Conservation (phyloP, 2,113 vertebrate genomes). For the Burhinus bistriatus region DNA sequence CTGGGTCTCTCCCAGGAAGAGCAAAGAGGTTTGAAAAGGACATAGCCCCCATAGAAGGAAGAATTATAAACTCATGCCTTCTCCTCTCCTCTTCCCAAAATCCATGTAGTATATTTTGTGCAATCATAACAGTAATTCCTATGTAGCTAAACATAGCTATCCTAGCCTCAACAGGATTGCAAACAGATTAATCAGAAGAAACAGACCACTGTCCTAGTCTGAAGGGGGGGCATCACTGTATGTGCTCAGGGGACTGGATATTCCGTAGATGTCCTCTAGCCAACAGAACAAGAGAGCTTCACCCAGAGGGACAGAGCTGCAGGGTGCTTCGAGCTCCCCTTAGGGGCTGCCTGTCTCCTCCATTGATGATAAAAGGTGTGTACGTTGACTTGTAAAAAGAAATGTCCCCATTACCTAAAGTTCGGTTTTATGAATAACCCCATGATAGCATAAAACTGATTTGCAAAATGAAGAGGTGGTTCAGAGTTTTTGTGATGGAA, state of each 20-base stretch:
- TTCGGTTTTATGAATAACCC: not conserved
- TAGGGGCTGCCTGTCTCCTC: not conserved
- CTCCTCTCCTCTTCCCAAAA: not conserved
- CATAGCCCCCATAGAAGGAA: not conserved
- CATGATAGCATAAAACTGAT: not conserved
- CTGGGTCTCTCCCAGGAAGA: not conserved
- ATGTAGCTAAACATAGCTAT: not conserved
- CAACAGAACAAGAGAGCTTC: not conserved
- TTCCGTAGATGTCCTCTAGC: not conserved
- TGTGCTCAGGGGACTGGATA: not conserved
- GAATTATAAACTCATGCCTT: not conserved
- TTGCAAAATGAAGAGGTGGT: not conserved
- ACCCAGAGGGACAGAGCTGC: not conserved
- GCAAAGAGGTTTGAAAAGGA: not conserved
- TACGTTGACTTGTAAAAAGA: not conserved
- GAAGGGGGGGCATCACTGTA: not conserved
- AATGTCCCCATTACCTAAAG: not conserved
- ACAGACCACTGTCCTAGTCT: rapidly evolving
- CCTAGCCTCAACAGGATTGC: not conserved
- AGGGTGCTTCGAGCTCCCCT: not conserved
- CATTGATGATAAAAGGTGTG: not conserved
- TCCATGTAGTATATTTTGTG: not conserved
- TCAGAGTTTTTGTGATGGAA: not conserved
- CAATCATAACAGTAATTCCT: not conserved
- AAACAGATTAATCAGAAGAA: not conserved